These are phyloP conservation scores for Leptodactylus fallax DNA, from an alignment of 2,797 vertebrate genomes.

Conservation along the genomic window DNA sequence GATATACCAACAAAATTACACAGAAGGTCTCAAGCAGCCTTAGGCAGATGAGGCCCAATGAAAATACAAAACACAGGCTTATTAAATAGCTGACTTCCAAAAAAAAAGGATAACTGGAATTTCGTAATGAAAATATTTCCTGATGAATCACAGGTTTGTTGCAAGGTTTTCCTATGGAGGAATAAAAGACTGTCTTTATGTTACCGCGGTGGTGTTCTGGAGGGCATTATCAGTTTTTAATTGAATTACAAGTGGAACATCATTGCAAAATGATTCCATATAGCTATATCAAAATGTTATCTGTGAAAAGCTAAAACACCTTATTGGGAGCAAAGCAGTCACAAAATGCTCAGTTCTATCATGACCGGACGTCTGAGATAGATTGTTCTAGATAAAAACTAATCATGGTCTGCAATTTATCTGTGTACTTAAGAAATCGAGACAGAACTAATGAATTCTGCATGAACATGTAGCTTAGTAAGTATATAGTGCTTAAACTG, in stretches of 20 bases:
- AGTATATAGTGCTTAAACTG: not conserved
- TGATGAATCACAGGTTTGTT: slow-evolving; percentile 59
- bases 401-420: slow-evolving; percentile 5
- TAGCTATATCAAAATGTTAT: slow-evolving; percentile 22
- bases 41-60: slow-evolving; percentile 66
- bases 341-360: not conserved
- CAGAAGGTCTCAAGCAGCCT: slow-evolving; percentile 68
- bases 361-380: not conserved
- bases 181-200: slow-evolving; percentile 40
- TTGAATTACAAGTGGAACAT: slow-evolving; percentile 60
- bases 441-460: slow-evolving; percentile 5
- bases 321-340: slow-evolving; percentile 1
- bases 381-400: not conserved
- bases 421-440: not conserved
- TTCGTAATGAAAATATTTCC: slow-evolving; percentile 67
- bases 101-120: slow-evolving; percentile 62
- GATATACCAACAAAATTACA: slow-evolving; percentile 70
- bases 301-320: slow-evolving; percentile 27
- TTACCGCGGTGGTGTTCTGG: slow-evolving; percentile 37
- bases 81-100: slow-evolving; percentile 68
- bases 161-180: slow-evolving; percentile 48
- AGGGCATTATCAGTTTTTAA: slow-evolving; percentile 59
- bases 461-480: slow-evolving; percentile 1
- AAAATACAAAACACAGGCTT: slow-evolving; percentile 64
- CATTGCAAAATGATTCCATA: slow-evolving; percentile 44